phyloP scores from a whole-genome alignment of 1,140 invertebrate species.

The Solenopsis fugax region DNA sequence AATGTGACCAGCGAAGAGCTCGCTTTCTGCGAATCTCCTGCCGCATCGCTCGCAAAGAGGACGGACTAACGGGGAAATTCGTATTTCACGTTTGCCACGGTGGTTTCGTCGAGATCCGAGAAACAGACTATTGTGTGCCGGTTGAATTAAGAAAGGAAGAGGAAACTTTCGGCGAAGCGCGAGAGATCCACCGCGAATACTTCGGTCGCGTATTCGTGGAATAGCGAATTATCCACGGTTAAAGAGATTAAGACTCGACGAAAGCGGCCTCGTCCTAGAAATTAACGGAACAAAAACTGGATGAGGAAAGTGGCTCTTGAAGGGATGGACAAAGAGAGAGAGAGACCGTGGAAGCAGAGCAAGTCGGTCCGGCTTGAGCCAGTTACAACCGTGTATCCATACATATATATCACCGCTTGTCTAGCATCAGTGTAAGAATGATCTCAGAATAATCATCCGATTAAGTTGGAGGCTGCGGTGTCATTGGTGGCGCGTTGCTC shows the following conservation, averaged over 20 bases:
- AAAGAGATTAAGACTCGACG: constrained; percentile 49
- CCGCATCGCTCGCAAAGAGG: not conserved
- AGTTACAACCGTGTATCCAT: constrained; percentile 53
- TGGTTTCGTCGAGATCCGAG: not conserved
- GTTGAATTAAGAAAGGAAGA: constrained; percentile 43
- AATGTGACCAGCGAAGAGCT: not conserved
- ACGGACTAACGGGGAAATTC: not conserved
- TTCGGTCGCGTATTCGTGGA: constrained; percentile 24
- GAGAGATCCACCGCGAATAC: constrained; percentile 15
- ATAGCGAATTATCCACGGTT: constrained; percentile 40
- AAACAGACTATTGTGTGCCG: constrained; percentile 25
- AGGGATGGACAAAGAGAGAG: constrained; percentile 31
- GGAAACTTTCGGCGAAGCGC: constrained; percentile 39
- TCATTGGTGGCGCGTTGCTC: constrained; percentile 75
- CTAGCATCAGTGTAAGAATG: constrained; percentile 79
- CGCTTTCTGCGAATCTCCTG: constrained; percentile 32
- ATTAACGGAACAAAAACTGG: constrained; percentile 32
- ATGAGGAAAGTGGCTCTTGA: not conserved
- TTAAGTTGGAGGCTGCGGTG: constrained; percentile 80
- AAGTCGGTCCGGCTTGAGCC: constrained; percentile 53
- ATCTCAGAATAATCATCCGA: constrained; percentile 83
- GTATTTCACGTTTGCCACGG: constrained; percentile 23
- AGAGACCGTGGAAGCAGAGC: constrained; percentile 26
- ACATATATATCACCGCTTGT: constrained; percentile 38
- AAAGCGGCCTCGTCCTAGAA: constrained; percentile 35